Percentiles rank a stretch among this genome's conserved stretches.
Evolutionary conservation across 2,113 vertebrate species (phyloP).

Genomic region (Pyrgilauda ruficollis): DNA sequence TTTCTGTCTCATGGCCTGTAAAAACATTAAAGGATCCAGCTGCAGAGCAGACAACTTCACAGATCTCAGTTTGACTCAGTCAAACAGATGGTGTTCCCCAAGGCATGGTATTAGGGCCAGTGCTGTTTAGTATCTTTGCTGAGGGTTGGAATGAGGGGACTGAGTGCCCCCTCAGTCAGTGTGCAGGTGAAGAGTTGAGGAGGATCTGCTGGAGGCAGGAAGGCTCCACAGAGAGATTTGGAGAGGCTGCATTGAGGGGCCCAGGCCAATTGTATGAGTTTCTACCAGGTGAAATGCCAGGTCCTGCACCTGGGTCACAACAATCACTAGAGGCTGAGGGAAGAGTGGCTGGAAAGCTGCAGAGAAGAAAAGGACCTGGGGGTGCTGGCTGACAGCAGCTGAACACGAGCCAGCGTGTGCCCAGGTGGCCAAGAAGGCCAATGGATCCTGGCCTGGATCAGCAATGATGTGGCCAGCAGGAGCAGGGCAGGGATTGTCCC

Average conservation of each 20-base stretch:
- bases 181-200: not conserved
- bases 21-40: not conserved
- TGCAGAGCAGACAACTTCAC: not conserved
- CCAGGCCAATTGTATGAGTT: not conserved
- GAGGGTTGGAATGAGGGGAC: accelerated
- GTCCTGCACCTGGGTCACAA: not conserved
- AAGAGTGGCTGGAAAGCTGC: not conserved
- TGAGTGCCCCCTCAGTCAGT: not conserved
- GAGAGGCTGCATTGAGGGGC: not conserved
- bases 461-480: not conserved
- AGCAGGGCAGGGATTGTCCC: accelerated
- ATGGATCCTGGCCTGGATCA: not conserved
- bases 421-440: not conserved
- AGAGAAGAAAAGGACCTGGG: not conserved
- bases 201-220: not conserved
- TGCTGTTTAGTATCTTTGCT: not conserved
- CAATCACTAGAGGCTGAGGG: too few relatives aligned
- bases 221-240: not conserved
- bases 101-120: accelerated
- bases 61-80: not conserved
- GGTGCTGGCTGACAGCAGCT: not conserved
- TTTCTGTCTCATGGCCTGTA: not conserved
- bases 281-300: not conserved
- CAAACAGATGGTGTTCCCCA: not conserved
- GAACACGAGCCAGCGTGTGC: not conserved